Percentiles rank a stretch among this genome's conserved stretches.
Evolutionary conservation across 1,140 invertebrate species (phyloP).

Genomic region (Platyscapa corneri): DNA sequence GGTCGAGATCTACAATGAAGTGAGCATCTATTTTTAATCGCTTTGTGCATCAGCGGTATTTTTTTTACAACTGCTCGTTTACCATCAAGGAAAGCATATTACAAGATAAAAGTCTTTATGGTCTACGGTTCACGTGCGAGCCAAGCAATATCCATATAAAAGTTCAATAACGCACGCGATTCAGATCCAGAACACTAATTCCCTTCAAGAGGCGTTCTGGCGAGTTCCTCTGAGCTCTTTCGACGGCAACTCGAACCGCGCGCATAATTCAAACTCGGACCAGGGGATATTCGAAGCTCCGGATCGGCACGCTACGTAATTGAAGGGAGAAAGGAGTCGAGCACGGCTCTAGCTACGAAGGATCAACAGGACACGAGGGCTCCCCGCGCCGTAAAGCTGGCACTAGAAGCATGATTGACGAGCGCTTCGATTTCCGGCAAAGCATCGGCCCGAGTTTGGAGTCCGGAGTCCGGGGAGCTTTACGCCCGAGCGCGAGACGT

Average conservation of each 20-base stretch:
- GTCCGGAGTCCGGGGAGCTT: background rate
- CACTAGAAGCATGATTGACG: constrained; percentile 37
- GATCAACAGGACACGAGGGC: background rate
- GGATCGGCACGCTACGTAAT: background rate
- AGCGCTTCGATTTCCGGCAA: constrained; percentile 49
- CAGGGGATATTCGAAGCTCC: background rate
- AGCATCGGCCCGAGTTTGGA: background rate
- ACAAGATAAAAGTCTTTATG: too few relatives aligned
- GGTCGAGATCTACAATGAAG: background rate
- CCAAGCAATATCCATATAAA: background rate
- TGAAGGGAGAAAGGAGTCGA: background rate
- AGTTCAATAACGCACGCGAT: background rate
- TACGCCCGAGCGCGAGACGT: constrained; percentile 23
- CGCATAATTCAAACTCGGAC: background rate
- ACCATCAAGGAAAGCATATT: too few relatives aligned
- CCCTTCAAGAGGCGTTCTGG: background rate
- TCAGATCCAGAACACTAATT: background rate
- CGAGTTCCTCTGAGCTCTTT: background rate
- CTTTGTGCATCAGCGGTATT: too few relatives aligned
- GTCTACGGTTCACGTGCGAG: too few relatives aligned
- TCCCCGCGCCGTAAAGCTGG: background rate
- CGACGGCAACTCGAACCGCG: background rate
- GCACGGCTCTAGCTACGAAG: background rate
- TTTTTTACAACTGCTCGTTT: too few relatives aligned
- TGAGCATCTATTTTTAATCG: too few relatives aligned